A percentile compares a stretch with the other conserved stretches of the same genome.
Evolutionary conservation across 2,113 vertebrate genomes (phyloP).

Genomic region (Rhinoderma darwinii): DNA sequence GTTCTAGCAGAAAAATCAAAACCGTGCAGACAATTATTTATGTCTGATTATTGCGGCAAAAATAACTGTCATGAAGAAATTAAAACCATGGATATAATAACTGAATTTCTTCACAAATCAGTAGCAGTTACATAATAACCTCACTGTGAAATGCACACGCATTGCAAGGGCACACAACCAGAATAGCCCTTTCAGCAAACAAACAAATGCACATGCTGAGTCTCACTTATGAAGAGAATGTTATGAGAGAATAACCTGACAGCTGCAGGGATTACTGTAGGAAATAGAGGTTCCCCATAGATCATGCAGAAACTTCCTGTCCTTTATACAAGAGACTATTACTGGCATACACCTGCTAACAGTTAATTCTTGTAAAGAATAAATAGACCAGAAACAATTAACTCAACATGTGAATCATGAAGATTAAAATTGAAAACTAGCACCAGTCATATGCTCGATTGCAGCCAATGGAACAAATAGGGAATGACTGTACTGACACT

Average conservation of each 20-base stretch:
- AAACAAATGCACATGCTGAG: slow-evolving; percentile 69
- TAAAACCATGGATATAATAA: too few species aligned
- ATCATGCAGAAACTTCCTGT: slow-evolving; percentile 72
- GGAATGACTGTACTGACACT: slow-evolving; percentile 62
- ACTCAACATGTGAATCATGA: slow-evolving; percentile 71
- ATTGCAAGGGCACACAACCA: slow-evolving; percentile 16
- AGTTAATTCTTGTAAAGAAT: slow-evolving; percentile 79
- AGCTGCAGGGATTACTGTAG: slow-evolving; percentile 63
- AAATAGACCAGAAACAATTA: slow-evolving; percentile 79
- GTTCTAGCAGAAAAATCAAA: too few species aligned
- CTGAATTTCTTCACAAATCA: neutral
- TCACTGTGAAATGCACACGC: neutral
- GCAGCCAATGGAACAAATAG: slow-evolving; percentile 58
- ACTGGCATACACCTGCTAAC: slow-evolving; percentile 77
- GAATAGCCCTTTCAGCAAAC: slow-evolving; percentile 63
- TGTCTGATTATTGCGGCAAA: too few species aligned
- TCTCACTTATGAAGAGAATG: slow-evolving; percentile 52
- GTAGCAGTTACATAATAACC: neutral
- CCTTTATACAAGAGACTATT: slow-evolving; percentile 77
- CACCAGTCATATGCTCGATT: slow-evolving; percentile 61
- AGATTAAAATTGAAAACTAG: slow-evolving; percentile 64
- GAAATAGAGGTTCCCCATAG: slow-evolving; percentile 73
- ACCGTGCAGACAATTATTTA: too few species aligned
- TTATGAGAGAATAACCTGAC: slow-evolving; percentile 70
- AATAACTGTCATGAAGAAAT: too few species aligned